These are phyloP conservation scores for Aplysia californica DNA, from an alignment of 1,140 invertebrate genomes.

Conservation along the genomic window DNA sequence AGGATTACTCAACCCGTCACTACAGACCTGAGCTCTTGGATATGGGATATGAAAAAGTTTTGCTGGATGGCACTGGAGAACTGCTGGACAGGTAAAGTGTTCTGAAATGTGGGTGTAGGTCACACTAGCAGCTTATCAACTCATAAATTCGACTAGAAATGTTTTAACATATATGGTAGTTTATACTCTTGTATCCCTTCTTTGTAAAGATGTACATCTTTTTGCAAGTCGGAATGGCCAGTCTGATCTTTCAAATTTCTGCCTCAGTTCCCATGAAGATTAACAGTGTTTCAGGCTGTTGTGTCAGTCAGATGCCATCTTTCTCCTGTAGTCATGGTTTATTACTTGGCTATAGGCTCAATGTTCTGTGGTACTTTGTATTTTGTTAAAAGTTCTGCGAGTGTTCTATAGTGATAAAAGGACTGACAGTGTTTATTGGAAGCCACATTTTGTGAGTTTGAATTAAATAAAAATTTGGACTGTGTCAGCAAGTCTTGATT, in stretches of 20 bases:
- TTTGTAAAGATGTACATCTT: neutral
- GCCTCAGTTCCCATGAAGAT: neutral
- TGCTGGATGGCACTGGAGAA: slow-evolving; percentile 54
- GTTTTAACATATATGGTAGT: neutral
- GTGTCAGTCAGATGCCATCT: too few species aligned
- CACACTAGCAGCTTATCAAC: neutral
- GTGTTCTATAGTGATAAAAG: too few species aligned
- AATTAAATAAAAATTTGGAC: too few species aligned
- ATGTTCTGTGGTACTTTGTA: too few species aligned
- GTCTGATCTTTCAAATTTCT: neutral
- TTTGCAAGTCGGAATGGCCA: neutral
- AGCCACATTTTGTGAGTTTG: too few species aligned
- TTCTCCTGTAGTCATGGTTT: too few species aligned
- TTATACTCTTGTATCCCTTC: neutral
- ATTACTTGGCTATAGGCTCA: too few species aligned
- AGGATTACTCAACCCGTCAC: slow-evolving; percentile 34
- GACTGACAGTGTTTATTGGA: too few species aligned
- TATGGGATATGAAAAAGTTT: slow-evolving; percentile 42
- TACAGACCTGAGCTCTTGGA: slow-evolving; percentile 39
- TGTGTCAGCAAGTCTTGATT: too few species aligned
- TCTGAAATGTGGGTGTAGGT: neutral
- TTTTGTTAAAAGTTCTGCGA: too few species aligned
- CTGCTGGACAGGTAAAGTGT: slow-evolving; percentile 41
- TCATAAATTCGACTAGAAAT: neutral
- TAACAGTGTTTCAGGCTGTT: slow-evolving; percentile 2